Base-by-base conservation (phyloP, 2,888 invertebrate genomes). In the Synanthedon vespiformis region DNA sequence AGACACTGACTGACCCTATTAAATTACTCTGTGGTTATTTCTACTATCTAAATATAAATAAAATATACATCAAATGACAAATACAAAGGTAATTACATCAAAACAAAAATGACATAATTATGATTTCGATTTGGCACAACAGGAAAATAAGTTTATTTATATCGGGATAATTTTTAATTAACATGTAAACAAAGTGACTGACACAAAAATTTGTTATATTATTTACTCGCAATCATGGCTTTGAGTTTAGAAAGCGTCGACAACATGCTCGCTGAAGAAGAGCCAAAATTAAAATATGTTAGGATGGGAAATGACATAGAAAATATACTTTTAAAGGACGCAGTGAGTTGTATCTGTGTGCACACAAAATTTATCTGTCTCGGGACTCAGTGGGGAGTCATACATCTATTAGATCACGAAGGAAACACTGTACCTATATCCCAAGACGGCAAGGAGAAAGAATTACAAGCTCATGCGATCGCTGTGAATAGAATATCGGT, bases 401-500 rank as follows among this genome's bases (percentile, higher is more conserved):
- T 98, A 54, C 94, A 97, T 72, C 86, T 98, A 54, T 77, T 98
- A 53, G 98, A 98, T 75, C 97, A 97, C 77, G 93, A 95, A 70
- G 98, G 98, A 0, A 96, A 98, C 76, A 89, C 86, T 0, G 90
- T 91, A 14, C 86, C 88, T 1, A 88, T 90, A 57, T 76, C 89
- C 3, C 87, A 80, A 58, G 80, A 80, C 48, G 91, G 91, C 52
- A 87, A 90, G 60, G 91, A 90, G 52, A 92, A 92, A 65, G 93
- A 92, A 63, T 82, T 94, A 47, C 91, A 91, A 63, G 90, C 92
- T 34, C 98, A 98, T 68, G 91, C 94, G 1, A 94, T 97, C 1
- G 94, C 97, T 10, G 96, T 99, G 0, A 98, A 98, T 81, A 95
- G 94, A 71, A 95, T 99, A 60, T 96, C 96, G 49, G 95, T 99